Percentiles rank a stretch among this genome's conserved stretches.
These are phyloP conservation scores for Gymnocephalus cernua DNA, from an alignment of 2,113 vertebrate genomes.

Conservation along the genomic window DNA sequence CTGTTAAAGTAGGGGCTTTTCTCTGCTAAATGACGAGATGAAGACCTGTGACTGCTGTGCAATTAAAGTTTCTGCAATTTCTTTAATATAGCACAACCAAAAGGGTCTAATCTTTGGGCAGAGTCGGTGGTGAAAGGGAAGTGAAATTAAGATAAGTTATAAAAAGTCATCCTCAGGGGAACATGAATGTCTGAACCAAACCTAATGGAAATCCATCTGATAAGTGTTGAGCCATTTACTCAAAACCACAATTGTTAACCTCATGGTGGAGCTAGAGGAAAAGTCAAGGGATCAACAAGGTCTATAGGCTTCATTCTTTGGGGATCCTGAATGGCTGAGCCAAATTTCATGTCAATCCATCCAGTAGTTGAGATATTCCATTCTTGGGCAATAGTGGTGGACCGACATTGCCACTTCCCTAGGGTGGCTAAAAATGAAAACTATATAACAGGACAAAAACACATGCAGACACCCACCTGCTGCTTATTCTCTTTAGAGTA, in stretches of 20 bases:
- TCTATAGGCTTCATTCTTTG: not conserved
- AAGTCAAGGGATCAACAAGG: not conserved
- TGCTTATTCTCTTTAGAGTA: constrained; percentile 99
- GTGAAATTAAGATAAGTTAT: not conserved
- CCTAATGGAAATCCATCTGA: not conserved
- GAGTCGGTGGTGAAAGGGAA: not conserved
- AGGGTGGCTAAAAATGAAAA: not conserved
- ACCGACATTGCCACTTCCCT: too few species aligned
- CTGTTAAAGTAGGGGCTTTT: constrained; percentile 4
- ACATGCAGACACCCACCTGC: constrained; percentile 85
- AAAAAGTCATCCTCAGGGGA: not conserved
- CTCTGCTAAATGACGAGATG: constrained; percentile 16
- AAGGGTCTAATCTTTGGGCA: not conserved
- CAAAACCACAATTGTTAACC: not conserved
- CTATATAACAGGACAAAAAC: not conserved
- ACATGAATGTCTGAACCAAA: not conserved
- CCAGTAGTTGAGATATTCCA: not conserved
- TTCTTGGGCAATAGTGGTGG: not conserved
- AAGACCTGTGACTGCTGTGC: constrained; percentile 10
- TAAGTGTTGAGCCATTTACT: not conserved
- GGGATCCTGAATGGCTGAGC: not conserved
- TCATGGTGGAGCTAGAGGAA: not conserved
- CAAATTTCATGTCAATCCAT: not conserved
- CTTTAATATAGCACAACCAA: not conserved
- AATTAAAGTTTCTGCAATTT: constrained; percentile 11